Percentiles rank a stretch among this genome's conserved stretches.
Evolutionary conservation across 1,140 invertebrate species (phyloP).

Genomic region (Luehdorfia chinensis): DNA sequence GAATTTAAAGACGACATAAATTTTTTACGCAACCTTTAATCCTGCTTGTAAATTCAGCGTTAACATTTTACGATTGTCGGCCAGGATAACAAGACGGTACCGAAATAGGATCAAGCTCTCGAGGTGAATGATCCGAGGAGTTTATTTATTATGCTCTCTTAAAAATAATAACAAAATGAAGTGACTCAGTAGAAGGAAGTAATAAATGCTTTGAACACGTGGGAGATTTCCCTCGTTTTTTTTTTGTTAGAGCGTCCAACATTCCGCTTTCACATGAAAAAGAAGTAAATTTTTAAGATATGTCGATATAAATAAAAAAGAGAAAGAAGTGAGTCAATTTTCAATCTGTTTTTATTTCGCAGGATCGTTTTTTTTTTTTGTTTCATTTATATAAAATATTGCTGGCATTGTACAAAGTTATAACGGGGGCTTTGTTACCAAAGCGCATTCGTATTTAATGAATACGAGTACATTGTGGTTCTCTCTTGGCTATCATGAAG

Average conservation of each 20-base stretch:
- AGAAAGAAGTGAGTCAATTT: no score
- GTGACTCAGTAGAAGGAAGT: conserved; percentile 40
- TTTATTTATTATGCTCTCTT: conserved; percentile 42
- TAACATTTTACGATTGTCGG: conserved; percentile 36
- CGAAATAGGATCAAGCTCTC: conserved; percentile 42
- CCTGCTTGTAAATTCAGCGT: conserved; percentile 15
- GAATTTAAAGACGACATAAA: conserved; percentile 14
- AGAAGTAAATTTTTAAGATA: conserved; percentile 4
- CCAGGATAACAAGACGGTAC: conserved; percentile 39
- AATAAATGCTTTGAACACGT: conserved; percentile 35
- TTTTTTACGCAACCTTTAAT: conserved; percentile 11
- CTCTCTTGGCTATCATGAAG: conserved; percentile 45
- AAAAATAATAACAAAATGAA: conserved; percentile 54
- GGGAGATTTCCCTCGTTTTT: conserved; percentile 17
- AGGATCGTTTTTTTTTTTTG: background rate
- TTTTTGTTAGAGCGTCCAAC: conserved; percentile 16
- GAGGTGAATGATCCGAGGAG: conserved; percentile 46
- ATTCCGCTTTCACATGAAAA: conserved; percentile 11
- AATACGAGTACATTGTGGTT: conserved; percentile 40
- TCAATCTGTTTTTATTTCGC: no score
- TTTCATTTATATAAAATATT: conserved; percentile 4
- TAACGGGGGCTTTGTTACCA: conserved; percentile 10
- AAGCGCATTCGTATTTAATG: conserved; percentile 29
- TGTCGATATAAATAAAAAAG: background rate
- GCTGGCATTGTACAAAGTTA: background rate